Conservation (phyloP, 1,140 invertebrate species). For the Heliconius melpomene region DNA sequence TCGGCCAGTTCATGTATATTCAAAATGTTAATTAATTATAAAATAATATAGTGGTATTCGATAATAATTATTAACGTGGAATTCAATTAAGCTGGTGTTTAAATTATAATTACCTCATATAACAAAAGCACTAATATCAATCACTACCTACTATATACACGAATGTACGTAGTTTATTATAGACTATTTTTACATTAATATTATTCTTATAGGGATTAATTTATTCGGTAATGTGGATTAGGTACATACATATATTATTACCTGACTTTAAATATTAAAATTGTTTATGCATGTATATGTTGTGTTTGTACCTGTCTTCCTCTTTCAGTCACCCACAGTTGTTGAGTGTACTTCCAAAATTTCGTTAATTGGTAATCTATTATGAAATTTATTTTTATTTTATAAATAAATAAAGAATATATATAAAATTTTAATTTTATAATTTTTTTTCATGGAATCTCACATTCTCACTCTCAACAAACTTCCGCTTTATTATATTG, state of each 20-base stretch:
- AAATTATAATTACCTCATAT: background rate
- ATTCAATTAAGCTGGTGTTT: background rate
- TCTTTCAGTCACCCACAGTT: constrained; percentile 69
- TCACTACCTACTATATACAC: background rate
- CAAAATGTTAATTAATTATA: background rate
- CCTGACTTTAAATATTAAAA: background rate
- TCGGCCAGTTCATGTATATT: background rate
- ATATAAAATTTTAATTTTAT: too few relatives aligned
- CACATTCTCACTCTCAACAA: too few relatives aligned
- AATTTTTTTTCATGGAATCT: too few relatives aligned
- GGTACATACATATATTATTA: too few relatives aligned
- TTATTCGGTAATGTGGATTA: too few relatives aligned
- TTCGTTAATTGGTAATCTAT: constrained; percentile 73
- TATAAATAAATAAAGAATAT: too few relatives aligned
- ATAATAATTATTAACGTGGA: background rate
- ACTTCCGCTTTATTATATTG: too few relatives aligned
- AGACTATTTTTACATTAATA: too few relatives aligned
- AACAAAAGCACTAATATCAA: background rate
- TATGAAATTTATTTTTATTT: constrained; percentile 19
- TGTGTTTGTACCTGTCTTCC: constrained; percentile 63
- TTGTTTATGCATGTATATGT: background rate
- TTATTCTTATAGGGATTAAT: too few relatives aligned
- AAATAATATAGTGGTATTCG: background rate
- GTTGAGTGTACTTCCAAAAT: constrained; percentile 70
- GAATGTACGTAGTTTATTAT: too few relatives aligned